These are phyloP conservation scores for Gasterosteus nipponicus DNA, from an alignment of 2,113 vertebrate genomes.

Conservation along the genomic window DNA sequence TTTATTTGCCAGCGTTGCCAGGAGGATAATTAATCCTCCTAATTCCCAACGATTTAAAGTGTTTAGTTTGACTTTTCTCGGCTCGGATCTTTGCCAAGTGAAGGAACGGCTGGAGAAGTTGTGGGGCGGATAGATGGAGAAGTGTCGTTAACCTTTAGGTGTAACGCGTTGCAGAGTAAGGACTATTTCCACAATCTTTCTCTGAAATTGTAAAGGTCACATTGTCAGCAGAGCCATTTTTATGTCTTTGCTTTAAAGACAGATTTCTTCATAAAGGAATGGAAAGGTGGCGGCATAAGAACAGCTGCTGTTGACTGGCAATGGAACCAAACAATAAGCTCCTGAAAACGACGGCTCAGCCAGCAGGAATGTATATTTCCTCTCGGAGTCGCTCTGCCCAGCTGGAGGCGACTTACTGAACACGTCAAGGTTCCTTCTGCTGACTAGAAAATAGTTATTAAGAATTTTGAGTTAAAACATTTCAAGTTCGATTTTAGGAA, in stretches of 20 bases:
- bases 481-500: background rate
- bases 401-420: background rate
- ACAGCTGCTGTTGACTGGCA: constrained; percentile 32
- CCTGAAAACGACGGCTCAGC: background rate
- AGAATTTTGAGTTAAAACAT: background rate
- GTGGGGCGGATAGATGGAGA: constrained; percentile 26
- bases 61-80: constrained; percentile 32
- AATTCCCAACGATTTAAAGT: constrained; percentile 32
- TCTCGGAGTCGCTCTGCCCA: too few relatives aligned
- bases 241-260: constrained; percentile 35
- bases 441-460: background rate
- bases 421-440: background rate
- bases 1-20: constrained; percentile 23
- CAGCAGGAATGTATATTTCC: too few relatives aligned
- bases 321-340: background rate
- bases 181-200: constrained; percentile 40
- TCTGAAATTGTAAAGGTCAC: constrained; percentile 56
- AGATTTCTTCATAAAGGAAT: constrained; percentile 11
- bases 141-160: constrained; percentile 67
- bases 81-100: background rate
- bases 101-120: constrained; percentile 7
- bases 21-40: constrained; percentile 51
- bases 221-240: constrained; percentile 33
- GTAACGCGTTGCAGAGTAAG: constrained; percentile 43
- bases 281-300: constrained; percentile 22